Evolutionary conservation across 2,113 vertebrate species (phyloP), one percentile per base, ranked within the genome.

Genomic region (Alexandromys fortis): DNA sequence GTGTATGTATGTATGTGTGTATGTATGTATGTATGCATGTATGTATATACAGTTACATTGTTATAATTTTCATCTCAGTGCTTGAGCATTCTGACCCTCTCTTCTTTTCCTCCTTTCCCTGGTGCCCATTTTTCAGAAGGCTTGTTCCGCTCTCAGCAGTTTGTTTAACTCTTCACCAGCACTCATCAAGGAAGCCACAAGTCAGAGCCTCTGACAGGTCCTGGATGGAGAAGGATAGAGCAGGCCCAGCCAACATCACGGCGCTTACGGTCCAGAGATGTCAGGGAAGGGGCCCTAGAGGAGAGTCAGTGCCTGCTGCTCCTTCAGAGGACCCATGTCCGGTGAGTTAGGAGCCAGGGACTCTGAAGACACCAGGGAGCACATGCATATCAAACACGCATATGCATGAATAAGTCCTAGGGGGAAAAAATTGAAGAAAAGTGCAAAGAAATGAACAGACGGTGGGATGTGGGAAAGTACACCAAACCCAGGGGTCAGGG

Each of bases 11-110:
- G 55, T 17, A 5, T 55, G 55, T 19, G 3, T 17, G 14, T 55
- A 55, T 16, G 52, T 10, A 12, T 49, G 49, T 13, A 3, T 13
- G 49, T 14, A 11, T 14, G 13, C 1, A 16, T 55, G 52, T 17
- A 17, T 55, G 55, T 19, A 58, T 58, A 58, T 58, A 58, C 7
- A 65, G 42, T 24, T 6, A 16, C 19, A 9, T 72, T 55, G 28
- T 11, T 47, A 0, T 0, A 11, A 21, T 72, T 61, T 45, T 33
- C 1, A 1, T 10, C 75, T 8, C 1, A 7, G 1, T 5, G 21
- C 47, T 2, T 0, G 12, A 55, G 35, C 0, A 11, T 4, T 38
- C 14, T 47, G 8, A 42, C 26, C 21, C 21, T 13, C 1, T n/a
- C 61, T 26, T 33, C 24, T 14, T 65, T 10, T 21, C 26, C 70